These are phyloP conservation scores for Dermochelys coriacea DNA, from an alignment of 2,797 vertebrate genomes.

Conservation along the genomic window DNA sequence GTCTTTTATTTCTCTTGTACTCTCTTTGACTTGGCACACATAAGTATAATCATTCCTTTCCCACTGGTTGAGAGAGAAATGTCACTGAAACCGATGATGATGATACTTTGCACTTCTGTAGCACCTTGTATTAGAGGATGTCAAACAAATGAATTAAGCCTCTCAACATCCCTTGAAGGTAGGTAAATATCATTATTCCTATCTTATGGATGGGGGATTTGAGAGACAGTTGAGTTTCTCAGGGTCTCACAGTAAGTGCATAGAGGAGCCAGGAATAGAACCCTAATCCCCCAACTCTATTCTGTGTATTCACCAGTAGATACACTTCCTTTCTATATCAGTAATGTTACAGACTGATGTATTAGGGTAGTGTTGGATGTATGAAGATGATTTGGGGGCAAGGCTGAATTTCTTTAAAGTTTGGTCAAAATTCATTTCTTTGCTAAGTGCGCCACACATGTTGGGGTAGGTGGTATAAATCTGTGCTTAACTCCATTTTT, in stretches of 20 bases:
- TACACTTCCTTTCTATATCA: not conserved
- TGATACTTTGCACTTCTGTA: conserved; percentile 75
- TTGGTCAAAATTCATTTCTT: not conserved
- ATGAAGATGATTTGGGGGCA: not conserved
- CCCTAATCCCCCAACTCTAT: not conserved
- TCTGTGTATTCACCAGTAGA: conserved; percentile 39
- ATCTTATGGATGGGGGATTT: not conserved
- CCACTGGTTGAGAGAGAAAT: not conserved
- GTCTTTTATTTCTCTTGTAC: not conserved
- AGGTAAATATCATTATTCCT: not conserved
- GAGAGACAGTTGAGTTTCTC: conserved; percentile 50
- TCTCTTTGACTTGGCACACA: not conserved
- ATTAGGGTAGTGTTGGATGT: not conserved
- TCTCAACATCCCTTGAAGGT: not conserved
- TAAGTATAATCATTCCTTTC: not conserved
- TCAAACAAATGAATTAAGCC: not conserved
- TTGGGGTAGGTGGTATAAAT: not conserved
- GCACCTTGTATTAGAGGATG: not conserved
- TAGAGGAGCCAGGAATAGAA: not conserved
- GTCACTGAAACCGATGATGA: not conserved
- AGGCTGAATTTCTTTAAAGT: not conserved
- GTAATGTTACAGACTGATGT: not conserved
- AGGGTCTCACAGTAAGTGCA: conserved; percentile 32
- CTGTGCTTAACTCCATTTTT: not conserved
- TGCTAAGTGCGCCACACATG: not conserved